Conservation (phyloP, 1,140 invertebrate genomes). For the Cyclargus thomasi region DNA sequence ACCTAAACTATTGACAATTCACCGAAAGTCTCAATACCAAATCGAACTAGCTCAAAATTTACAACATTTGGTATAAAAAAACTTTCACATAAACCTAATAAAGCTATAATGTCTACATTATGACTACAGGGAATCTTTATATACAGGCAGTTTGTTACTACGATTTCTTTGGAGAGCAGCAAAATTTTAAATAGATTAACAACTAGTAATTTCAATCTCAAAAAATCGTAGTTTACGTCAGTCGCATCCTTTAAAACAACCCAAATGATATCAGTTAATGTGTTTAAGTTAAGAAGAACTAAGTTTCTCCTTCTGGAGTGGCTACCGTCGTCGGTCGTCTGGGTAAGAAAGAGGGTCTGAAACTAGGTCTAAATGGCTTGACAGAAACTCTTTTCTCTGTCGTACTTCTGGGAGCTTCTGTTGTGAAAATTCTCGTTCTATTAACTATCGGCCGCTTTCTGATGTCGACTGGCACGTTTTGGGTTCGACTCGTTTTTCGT, state of each 20-base stretch:
- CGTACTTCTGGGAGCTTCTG: slow-evolving; percentile 51
- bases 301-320: slow-evolving; percentile 45
- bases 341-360: slow-evolving; percentile 59
- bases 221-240: slow-evolving; percentile 26
- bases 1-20: slow-evolving; percentile 60
- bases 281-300: slow-evolving; percentile 25
- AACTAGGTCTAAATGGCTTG: slow-evolving; percentile 55
- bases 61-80: slow-evolving; percentile 71
- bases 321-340: slow-evolving; percentile 47
- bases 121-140: slow-evolving; percentile 63
- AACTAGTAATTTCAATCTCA: slow-evolving; percentile 15
- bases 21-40: slow-evolving; percentile 65
- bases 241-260: slow-evolving; percentile 17
- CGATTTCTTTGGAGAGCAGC: slow-evolving; percentile 22
- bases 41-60: slow-evolving; percentile 58
- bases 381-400: slow-evolving; percentile 57
- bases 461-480: slow-evolving; percentile 65
- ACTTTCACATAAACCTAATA: slow-evolving; percentile 60
- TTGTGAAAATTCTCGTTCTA: slow-evolving; percentile 43
- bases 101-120: slow-evolving; percentile 67
- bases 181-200: slow-evolving; percentile 16
- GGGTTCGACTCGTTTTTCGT: slow-evolving; percentile 34
- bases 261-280: slow-evolving; percentile 3
- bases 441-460: slow-evolving; percentile 48
- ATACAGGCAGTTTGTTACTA: slow-evolving; percentile 17